Evolutionary conservation across 2,797 vertebrate genomes (phyloP), one percentile per base, ranked within the genome.

Genomic region (Mormyrus proboscirostris): DNA sequence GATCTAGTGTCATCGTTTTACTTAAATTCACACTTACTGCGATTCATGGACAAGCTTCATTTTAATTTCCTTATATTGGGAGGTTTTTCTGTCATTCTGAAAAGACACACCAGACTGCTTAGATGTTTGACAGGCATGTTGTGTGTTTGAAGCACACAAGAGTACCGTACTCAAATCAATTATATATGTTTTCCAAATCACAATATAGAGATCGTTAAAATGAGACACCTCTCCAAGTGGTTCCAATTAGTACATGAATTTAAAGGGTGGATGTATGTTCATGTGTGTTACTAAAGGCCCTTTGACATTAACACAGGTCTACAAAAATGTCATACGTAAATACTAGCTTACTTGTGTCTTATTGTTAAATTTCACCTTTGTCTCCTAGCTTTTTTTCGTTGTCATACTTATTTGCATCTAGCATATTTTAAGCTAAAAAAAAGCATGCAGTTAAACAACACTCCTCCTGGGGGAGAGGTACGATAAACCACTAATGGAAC

Each of bases 311-410:
- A 29, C 69, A 82, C 10, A 83, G 88, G 73, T 82, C 50, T 47
- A 33, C 33, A 22, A 9, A 59, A 76, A 83, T 59, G 51, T n/a
- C 33, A 4, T 14, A 6, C 33, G 2, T 79, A 88, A 88, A 53
- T 59, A 44, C 73, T 41, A 57, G 51, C 50, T 55, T 82, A 88
- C 86, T 65, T 49, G 38, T 62, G 57, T 65, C 57, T 88, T 53
- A 55, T 88, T 83, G 88, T 82, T n/a, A 57, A 38, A 41, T 55
- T 82, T 82, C 73, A 88, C 87, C 57, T 88, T 88, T 88, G 59
- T n/a, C 59, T 49, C 59, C 87, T 2, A 44, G 29, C n/a, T 25
- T 49, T 53, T 88, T 88, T 85, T 59, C 57, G 1, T 59, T 53
- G 16, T 19, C 44, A 38, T 59, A 8, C 53, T 57, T 87, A 59